Percentiles rank a stretch among this genome's conserved stretches.
Conservation (phyloP, 2,888 invertebrate species). For the Leptopilina myrica region DNA sequence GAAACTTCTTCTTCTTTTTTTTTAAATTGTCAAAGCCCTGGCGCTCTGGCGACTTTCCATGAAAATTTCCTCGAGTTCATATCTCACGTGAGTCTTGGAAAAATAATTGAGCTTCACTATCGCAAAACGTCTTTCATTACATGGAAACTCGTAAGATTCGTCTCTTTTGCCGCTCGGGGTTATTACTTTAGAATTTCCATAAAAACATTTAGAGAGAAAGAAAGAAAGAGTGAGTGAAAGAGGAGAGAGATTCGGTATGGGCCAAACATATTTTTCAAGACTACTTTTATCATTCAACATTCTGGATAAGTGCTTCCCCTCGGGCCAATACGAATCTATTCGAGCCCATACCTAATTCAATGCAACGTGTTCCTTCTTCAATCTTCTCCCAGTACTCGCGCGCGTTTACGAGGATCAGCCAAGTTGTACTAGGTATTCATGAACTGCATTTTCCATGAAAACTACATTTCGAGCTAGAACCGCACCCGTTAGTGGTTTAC, state of each 20-base stretch:
- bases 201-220: constrained; percentile 64
- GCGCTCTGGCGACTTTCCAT: constrained; percentile 47
- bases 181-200: constrained; percentile 71
- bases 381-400: constrained; percentile 45
- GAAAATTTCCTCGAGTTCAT: constrained; percentile 51
- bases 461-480: constrained; percentile 59
- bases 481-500: constrained; percentile 57
- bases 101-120: constrained; percentile 62
- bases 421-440: constrained; percentile 63
- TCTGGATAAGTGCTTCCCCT: constrained; percentile 58
- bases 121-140: constrained; percentile 64
- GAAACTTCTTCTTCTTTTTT: constrained; percentile 44
- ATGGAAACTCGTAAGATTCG: constrained; percentile 52
- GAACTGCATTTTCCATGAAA: constrained; percentile 64
- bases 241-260: constrained; percentile 25
- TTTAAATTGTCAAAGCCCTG: constrained; percentile 55
- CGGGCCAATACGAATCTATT: constrained; percentile 65
- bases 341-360: constrained; percentile 68
- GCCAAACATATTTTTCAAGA: constrained; percentile 67
- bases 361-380: constrained; percentile 56
- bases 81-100: constrained; percentile 54
- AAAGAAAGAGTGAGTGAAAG: constrained; percentile 12
- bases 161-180: constrained; percentile 55
- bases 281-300: constrained; percentile 64
- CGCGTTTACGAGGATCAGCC: constrained; percentile 60